Conservation (phyloP, 92 coral and sea anemone genomes). For the Porites lobata region DNA sequence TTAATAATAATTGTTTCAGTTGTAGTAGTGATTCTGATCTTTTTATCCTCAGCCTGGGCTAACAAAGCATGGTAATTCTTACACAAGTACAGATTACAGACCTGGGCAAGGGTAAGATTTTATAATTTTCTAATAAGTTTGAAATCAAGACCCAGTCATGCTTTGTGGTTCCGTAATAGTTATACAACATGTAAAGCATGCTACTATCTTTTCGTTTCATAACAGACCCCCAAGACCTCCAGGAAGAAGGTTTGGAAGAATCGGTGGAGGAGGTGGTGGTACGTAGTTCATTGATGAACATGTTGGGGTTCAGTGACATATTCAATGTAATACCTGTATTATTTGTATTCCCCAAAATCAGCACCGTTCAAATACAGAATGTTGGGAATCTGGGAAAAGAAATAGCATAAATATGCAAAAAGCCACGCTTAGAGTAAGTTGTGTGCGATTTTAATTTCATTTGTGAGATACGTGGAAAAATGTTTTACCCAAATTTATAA, state of each 20-base stretch:
- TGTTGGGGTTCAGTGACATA: not conserved
- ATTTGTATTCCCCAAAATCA: too few relatives aligned
- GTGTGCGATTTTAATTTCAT: too few relatives aligned
- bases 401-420: too few relatives aligned
- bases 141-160: too few relatives aligned
- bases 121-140: not conserved
- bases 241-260: slow-evolving; percentile 91
- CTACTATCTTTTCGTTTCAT: not conserved
- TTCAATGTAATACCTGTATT: not conserved
- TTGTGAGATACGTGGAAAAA: too few relatives aligned
- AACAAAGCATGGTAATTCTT: slow-evolving; percentile 85
- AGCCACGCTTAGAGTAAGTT: too few relatives aligned
- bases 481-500: too few relatives aligned
- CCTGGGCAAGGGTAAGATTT: slow-evolving; percentile 97
- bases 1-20: not conserved
- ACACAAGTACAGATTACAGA: slow-evolving; percentile 82
- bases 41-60: slow-evolving; percentile 77
- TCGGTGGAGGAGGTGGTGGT: slow-evolving; percentile 90
- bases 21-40: not conserved
- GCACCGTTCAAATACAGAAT: too few relatives aligned
- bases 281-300: not conserved
- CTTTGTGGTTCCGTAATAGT: too few relatives aligned
- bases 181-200: too few relatives aligned
- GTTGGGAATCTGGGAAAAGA: too few relatives aligned
- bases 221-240: slow-evolving; percentile 88